Base-by-base conservation (phyloP, 2,113 vertebrate genomes). In the Paratilapia polleni region DNA sequence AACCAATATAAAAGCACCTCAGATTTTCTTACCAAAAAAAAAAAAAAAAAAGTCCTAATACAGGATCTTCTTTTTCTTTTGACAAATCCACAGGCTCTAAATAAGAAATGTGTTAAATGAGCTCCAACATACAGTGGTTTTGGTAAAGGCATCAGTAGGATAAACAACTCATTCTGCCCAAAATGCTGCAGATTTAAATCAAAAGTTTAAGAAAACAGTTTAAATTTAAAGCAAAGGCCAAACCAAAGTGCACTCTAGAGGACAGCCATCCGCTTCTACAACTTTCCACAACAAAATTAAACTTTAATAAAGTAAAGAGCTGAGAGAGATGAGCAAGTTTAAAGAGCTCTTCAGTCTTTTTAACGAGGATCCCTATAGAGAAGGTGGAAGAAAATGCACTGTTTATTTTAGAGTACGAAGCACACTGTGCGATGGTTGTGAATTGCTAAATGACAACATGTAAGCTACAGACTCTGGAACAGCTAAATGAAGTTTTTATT, bases 261-360 rank as follows among this genome's bases (percentile, higher is more conserved):
- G 34, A 41, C 17, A 0, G 47, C 31, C 58, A 56, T 56, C 70
- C 49, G 26, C 68, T 64, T 15, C 41, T 31, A 47, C 38, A 24
- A n/a, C 22, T 9, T 75, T 8, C 56, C 28, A 73, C 61, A 74
- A 84, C 43, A 64, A 58, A 78, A 89, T 89, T 2, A 85, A 91
- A 89, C 47, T 81, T 90, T 81, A 64, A 91, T 86, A 34, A 78
- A 28, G 31, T 6, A 11, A 78, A 85, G 59, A 82, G 73, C 54
- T 26, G 31, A 7, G 24, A 77, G 74, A 38, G 58, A 77, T 19
- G 20, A 64, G 74, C 75, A 0, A 20, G 66, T 62, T 63, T 36
- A 70, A 41, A 31, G 41, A 43, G 58, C 19, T 57, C 43, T 31
- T 81, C 20, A 31, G 64, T 61, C 52, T 38, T 52, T 89, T 58